phyloP scores from a whole-genome alignment of 1,140 invertebrate genomes.

The Stratiolaelaps scimitus region DNA sequence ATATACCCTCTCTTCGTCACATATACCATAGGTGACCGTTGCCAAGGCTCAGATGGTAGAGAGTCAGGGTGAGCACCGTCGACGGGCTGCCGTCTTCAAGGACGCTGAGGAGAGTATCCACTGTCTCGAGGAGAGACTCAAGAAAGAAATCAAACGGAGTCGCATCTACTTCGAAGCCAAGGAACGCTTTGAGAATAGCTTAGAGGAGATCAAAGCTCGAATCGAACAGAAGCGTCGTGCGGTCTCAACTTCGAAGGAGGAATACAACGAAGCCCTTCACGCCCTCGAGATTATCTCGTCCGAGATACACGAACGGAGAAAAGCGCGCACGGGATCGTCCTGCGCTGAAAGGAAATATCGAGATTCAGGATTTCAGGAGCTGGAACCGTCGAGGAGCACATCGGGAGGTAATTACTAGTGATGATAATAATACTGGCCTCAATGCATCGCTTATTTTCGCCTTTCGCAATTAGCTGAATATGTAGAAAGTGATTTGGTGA shows the following conservation, averaged over 20 bases:
- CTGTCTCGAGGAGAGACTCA: constrained; percentile 14
- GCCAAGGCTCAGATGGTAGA: constrained; percentile 74
- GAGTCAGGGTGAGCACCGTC: constrained; percentile 69
- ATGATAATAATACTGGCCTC: too few relatives aligned
- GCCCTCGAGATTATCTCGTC: constrained; percentile 48
- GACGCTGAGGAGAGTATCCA: constrained; percentile 48
- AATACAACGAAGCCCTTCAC: constrained; percentile 43
- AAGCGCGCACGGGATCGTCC: constrained; percentile 35
- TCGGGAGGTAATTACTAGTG: background rate
- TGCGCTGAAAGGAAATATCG: constrained; percentile 3
- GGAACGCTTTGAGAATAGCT: constrained; percentile 48
- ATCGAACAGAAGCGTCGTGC: constrained; percentile 43
- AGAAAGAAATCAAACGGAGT: constrained; percentile 47
- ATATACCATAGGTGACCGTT: constrained; percentile 82
- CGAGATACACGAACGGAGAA: constrained; percentile 46
- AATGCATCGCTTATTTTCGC: too few relatives aligned
- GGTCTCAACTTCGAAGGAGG: constrained; percentile 42
- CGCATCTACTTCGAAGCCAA: constrained; percentile 32
- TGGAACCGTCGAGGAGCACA: background rate
- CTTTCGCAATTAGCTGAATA: too few relatives aligned
- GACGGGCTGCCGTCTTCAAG: constrained; percentile 58
- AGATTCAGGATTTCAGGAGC: constrained; percentile 17
- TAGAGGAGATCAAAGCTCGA: constrained; percentile 57
- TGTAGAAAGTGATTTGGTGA: too few relatives aligned
- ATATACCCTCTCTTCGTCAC: too few relatives aligned